phyloP scores from a whole-genome alignment of 1,140 invertebrate species.

The Drosophila melanica region DNA sequence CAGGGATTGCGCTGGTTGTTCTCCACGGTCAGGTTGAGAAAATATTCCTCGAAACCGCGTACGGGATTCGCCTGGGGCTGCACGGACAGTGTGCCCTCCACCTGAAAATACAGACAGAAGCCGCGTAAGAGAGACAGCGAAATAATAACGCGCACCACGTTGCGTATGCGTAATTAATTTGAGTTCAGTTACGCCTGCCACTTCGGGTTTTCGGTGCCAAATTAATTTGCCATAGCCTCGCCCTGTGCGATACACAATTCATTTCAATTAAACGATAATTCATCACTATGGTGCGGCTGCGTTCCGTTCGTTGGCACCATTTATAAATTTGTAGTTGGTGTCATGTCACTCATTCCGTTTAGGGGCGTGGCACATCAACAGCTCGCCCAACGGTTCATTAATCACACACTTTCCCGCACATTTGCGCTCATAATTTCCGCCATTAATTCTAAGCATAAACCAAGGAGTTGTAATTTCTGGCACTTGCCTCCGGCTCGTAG shows the following conservation, averaged over 20 bases:
- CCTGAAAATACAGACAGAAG: constrained; percentile 43
- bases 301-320: constrained; percentile 49
- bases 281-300: constrained; percentile 57
- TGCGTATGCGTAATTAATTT: constrained; percentile 63
- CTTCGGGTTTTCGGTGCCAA: constrained; percentile 20
- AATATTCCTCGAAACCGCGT: constrained; percentile 94
- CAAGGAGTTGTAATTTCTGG: constrained; percentile 29
- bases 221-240: constrained; percentile 58
- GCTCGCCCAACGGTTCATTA: constrained; percentile 51
- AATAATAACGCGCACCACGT: constrained; percentile 29
- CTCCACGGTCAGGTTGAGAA: constrained; percentile 92
- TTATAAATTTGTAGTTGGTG: constrained; percentile 65
- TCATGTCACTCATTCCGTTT: constrained; percentile 48
- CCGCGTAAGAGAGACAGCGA: constrained; percentile 7
- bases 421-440: constrained; percentile 69
- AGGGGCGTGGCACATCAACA: constrained; percentile 42
- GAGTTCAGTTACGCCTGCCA: constrained; percentile 21
- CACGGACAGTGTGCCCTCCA: constrained; percentile 95
- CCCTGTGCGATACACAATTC: constrained; percentile 73
- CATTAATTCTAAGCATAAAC: constrained; percentile 19
- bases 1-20: constrained; percentile 96
- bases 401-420: constrained; percentile 74
- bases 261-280: constrained; percentile 79
- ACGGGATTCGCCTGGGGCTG: constrained; percentile 96
- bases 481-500: constrained; percentile 90